Percentiles rank a stretch among this genome's conserved stretches.
phyloP scores from a whole-genome alignment of 1,140 invertebrate genomes.

The Zaprionus lachaisei region DNA sequence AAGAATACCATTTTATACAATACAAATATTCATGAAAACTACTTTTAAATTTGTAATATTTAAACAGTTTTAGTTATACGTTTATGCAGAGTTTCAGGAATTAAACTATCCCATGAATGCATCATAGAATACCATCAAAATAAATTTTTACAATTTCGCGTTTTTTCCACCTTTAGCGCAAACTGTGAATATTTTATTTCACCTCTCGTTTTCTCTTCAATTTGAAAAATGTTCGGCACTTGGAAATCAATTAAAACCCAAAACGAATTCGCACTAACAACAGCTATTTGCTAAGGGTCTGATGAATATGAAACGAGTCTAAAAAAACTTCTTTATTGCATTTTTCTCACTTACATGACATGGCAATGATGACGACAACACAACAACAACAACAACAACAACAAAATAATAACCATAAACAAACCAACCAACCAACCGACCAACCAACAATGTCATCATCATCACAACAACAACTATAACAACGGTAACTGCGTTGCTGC shows the following conservation, averaged over 20 bases:
- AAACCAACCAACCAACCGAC: constrained; percentile 40
- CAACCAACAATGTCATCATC: constrained; percentile 43
- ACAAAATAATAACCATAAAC: constrained; percentile 26
- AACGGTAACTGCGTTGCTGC: constrained; percentile 22
- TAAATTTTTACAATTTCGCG: not conserved
- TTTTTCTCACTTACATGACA: constrained; percentile 35
- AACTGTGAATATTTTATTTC: not conserved
- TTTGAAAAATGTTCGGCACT: constrained; percentile 6
- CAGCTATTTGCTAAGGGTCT: constrained; percentile 23
- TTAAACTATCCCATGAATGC: not conserved
- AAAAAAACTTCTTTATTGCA: constrained; percentile 44
- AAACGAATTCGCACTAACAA: not conserved
- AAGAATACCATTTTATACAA: too few species aligned
- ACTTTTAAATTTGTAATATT: not conserved
- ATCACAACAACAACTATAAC: constrained; percentile 21
- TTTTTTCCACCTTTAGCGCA: not conserved
- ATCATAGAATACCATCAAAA: not conserved
- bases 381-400: constrained; percentile 4
- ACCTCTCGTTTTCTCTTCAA: not conserved
- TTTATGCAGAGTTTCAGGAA: not conserved
- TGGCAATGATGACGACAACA: constrained; percentile 12
- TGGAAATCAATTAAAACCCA: constrained; percentile 15
- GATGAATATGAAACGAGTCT: constrained; percentile 26
- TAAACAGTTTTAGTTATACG: not conserved
- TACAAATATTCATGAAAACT: too few species aligned